Evolutionary conservation across 2,888 invertebrate genomes (phyloP).

Genomic region (Caenorhabditis sinica): DNA sequence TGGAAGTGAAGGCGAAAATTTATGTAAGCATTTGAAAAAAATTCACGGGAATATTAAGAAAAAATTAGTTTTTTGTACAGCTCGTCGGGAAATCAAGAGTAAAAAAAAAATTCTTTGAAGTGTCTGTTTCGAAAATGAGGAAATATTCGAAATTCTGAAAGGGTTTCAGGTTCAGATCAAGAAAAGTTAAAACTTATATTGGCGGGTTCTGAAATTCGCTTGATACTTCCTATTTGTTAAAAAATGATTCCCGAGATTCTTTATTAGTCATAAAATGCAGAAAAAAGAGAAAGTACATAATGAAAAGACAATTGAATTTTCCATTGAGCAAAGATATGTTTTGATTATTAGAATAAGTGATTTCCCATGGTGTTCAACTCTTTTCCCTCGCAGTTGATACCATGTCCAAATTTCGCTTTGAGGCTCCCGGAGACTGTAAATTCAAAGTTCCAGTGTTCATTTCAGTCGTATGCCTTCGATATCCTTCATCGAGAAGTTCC

Average conservation of each 20-base stretch:
- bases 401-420: constrained; percentile 2
- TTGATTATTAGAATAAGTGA: constrained; percentile 8
- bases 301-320: constrained; percentile 22
- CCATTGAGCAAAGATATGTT: constrained; percentile 33
- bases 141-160: not conserved
- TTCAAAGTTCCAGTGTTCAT: constrained; percentile 25
- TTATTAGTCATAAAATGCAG: not conserved
- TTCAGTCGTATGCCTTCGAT: constrained; percentile 23
- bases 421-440: constrained; percentile 20
- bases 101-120: too few relatives aligned
- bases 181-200: not conserved
- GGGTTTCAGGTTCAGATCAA: not conserved
- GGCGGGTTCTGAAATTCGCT: not conserved
- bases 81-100: too few relatives aligned
- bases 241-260: not conserved
- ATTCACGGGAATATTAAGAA: too few relatives aligned
- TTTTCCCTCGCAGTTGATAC: constrained; percentile 26
- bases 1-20: too few relatives aligned
- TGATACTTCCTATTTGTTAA: too few relatives aligned
- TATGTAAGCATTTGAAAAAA: too few relatives aligned
- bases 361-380: not conserved
- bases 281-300: not conserved
- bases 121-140: not conserved
- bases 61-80: too few relatives aligned
- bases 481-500: constrained; percentile 48